These are phyloP conservation scores for Chinchilla lanigera DNA, from an alignment of 2,113 vertebrate genomes.

Conservation along the genomic window DNA sequence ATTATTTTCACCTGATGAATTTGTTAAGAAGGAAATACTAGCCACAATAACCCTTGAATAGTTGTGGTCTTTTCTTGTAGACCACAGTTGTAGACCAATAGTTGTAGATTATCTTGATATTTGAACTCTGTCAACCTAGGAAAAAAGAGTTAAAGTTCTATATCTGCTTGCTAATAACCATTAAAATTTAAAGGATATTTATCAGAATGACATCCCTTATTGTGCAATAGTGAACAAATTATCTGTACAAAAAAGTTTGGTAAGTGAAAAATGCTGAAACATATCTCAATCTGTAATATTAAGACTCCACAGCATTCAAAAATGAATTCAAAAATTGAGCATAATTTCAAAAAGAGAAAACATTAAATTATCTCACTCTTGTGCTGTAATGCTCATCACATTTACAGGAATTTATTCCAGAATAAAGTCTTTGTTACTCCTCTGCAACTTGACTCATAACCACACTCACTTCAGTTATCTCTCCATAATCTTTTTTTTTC, in stretches of 20 bases:
- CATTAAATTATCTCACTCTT: neutral
- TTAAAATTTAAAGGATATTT: neutral
- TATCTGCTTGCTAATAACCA: neutral
- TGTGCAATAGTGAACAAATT: neutral
- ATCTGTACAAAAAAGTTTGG: neutral
- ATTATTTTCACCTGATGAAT: neutral
- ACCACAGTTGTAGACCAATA: neutral
- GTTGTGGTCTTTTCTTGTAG: neutral
- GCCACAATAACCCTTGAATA: neutral
- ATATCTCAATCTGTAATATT: neutral
- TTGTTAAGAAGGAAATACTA: neutral
- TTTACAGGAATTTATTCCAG: neutral
- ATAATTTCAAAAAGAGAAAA: neutral
- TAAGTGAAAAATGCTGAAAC: neutral
- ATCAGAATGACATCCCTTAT: neutral
- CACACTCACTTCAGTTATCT: neutral
- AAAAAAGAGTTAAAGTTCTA: neutral
- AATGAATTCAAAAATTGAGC: neutral
- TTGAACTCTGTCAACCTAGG: neutral
- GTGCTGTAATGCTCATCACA: neutral
- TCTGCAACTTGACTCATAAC: neutral
- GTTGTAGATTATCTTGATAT: neutral
- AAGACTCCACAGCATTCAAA: neutral
- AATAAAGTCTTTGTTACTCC: neutral
- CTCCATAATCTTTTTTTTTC: neutral